Percentiles rank a stretch among this genome's conserved stretches.
These are phyloP conservation scores for Aythya baeri DNA, from an alignment of 2,113 vertebrate species.

Conservation along the genomic window DNA sequence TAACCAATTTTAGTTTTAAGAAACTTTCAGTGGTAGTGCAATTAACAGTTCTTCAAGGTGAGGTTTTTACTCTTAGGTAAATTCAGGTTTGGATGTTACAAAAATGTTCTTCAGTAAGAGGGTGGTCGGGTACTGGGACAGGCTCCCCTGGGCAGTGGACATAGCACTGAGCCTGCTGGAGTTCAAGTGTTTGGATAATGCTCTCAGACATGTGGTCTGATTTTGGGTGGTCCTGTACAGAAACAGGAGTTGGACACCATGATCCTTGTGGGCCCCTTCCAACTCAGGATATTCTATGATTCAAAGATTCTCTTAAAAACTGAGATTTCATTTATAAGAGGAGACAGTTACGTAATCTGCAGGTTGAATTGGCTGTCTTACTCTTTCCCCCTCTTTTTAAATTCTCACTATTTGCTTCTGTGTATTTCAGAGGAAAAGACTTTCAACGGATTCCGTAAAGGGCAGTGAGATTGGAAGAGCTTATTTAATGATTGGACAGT, in stretches of 20 bases:
- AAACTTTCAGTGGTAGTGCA: not conserved
- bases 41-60: not conserved
- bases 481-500: slow-evolving; percentile 56
- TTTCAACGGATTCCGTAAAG: slow-evolving; percentile 56
- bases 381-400: not conserved
- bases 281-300: not conserved
- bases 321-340: not conserved
- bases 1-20: not conserved
- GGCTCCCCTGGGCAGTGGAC: not conserved
- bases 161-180: not conserved
- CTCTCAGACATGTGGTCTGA: not conserved
- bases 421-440: not conserved
- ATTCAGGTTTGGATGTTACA: not conserved
- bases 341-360: not conserved
- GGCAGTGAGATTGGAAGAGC: slow-evolving; percentile 40
- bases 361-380: not conserved
- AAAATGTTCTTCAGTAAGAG: not conserved
- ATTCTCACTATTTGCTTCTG: not conserved
- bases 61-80: not conserved
- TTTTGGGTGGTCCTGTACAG: not conserved
- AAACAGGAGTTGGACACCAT: not conserved
- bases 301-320: not conserved
- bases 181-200: not conserved
- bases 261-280: not conserved
- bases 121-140: not conserved